Conservation (phyloP, 1,140 invertebrate species). For the Lordiphosa stackelbergi region DNA sequence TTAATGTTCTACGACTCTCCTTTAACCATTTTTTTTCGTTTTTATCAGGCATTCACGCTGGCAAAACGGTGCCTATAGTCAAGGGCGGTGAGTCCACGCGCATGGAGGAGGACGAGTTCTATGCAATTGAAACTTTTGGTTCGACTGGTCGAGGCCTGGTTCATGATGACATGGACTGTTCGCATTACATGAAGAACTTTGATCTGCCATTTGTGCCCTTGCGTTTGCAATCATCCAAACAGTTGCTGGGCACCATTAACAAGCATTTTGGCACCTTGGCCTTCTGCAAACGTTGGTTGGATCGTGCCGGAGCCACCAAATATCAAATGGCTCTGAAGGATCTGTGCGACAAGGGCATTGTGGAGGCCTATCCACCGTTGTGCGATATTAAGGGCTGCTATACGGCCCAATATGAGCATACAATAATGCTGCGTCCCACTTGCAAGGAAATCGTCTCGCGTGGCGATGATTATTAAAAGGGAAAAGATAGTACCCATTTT, state of each 20-base stretch:
- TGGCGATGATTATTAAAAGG: conserved; percentile 93
- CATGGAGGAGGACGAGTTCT: conserved; percentile 99
- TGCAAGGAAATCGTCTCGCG: conserved; percentile 99
- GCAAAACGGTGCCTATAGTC: conserved; percentile 99
- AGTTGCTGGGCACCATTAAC: conserved; percentile 95
- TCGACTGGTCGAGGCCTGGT: conserved; percentile 98
- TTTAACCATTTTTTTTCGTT: too few species aligned
- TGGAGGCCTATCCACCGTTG: conserved; percentile 98
- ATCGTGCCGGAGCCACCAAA: conserved; percentile 96
- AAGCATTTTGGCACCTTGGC: conserved; percentile 98
- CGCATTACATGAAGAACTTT: conserved; percentile 99
- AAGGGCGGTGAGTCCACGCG: conserved; percentile 97
- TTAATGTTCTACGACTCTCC: too few species aligned
- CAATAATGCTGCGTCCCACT: conserved; percentile 96
- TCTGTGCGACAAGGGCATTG: conserved; percentile 96
- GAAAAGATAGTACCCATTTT: conserved; percentile 1
- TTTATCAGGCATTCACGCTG: conserved; percentile 94
- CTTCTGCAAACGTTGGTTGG: conserved; percentile 99
- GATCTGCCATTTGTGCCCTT: conserved; percentile 95
- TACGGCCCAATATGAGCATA: conserved; percentile 99
- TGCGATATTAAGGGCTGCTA: conserved; percentile 99
- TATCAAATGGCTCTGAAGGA: conserved; percentile 99
- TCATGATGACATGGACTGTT: conserved; percentile 99
- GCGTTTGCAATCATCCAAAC: conserved; percentile 93
- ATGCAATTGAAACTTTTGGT: conserved; percentile 99